Evolutionary conservation across 2,113 vertebrate species (phyloP), one percentile per base, ranked within the genome.

Genomic region (Sinocyclocheilus anshuiensis): DNA sequence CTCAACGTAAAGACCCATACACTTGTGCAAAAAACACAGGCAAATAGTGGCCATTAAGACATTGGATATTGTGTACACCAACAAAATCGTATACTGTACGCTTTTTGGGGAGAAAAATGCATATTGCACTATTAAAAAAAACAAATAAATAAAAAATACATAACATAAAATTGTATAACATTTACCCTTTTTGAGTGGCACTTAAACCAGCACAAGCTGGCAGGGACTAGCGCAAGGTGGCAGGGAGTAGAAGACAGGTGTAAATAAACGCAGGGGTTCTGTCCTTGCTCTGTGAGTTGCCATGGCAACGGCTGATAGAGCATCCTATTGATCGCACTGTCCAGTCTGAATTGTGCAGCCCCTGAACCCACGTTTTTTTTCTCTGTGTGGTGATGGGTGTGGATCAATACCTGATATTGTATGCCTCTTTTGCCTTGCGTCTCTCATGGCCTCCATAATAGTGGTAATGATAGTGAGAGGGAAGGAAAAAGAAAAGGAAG

Each of bases 291-390:
- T 81, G 90, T 72, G 89, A 90, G 95, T 96, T 96, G 92, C 95
- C 94, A 95, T 96, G 94, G 95, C 93, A 94, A 96, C 95, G 90
- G 89, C 95, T 96, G 95, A 96, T 96, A 94, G 95, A 95, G 95
- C 94, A 95, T 93, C 93, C 93, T 96, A 96, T 96, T 93, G 95
- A 96, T 96, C 93, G 94, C 91, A 15, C 92, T 94, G 95, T 96
- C 95, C 95, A 94, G 94, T 94, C 90, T 87, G 92, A 89, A 91
- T 90, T 92, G 89, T 90, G 89, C 89, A 89, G 91, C 94, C 92
- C 91, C 93, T 91, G 93, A 95, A 92, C 95, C 88, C 88, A 91
- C 91, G 92, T 95, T 96, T 95, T 33, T 33, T 95, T 94, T 24
- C 74, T 94, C 93, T 91, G 93, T 84, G 82, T 93, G 89, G 92